Evolutionary conservation across 2,888 invertebrate species (phyloP).

Genomic region (Electrophaes corylata): DNA sequence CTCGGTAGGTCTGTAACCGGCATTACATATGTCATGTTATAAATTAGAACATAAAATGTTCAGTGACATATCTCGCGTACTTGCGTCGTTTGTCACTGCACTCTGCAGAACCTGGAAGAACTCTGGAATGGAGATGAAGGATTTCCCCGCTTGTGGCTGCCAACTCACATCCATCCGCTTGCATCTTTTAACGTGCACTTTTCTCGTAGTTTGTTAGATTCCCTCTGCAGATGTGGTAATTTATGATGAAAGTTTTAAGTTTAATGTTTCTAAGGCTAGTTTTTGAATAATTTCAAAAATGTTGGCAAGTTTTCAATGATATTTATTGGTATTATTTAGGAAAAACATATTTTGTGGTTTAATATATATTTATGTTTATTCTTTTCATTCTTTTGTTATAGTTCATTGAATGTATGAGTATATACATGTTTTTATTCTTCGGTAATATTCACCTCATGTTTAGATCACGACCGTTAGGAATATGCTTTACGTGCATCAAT

Average conservation of each 20-base stretch:
- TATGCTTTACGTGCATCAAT: too few relatives aligned
- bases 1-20: too few relatives aligned
- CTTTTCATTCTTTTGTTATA: too few relatives aligned
- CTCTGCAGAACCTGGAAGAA: constrained; percentile 11
- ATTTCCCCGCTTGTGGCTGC: constrained; percentile 9
- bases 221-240: constrained; percentile 21
- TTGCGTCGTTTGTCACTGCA: constrained; percentile 19
- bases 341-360: too few relatives aligned
- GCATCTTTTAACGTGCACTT: constrained; percentile 15
- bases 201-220: constrained; percentile 23
- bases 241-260: constrained; percentile 27
- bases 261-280: constrained; percentile 11
- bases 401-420: too few relatives aligned
- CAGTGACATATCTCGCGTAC: constrained; percentile 14
- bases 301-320: background rate
- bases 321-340: constrained; percentile 3
- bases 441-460: too few relatives aligned
- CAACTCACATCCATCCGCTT: constrained; percentile 15
- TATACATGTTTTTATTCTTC: too few relatives aligned
- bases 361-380: too few relatives aligned
- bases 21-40: constrained; percentile 21
- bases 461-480: too few relatives aligned
- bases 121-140: constrained; percentile 6
- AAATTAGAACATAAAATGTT: constrained; percentile 25
- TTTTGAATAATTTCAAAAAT: constrained; percentile 8